These are phyloP conservation scores for Diadema setosum DNA, from an alignment of 35 echinoderm and acorn worm species.

Conservation along the genomic window DNA sequence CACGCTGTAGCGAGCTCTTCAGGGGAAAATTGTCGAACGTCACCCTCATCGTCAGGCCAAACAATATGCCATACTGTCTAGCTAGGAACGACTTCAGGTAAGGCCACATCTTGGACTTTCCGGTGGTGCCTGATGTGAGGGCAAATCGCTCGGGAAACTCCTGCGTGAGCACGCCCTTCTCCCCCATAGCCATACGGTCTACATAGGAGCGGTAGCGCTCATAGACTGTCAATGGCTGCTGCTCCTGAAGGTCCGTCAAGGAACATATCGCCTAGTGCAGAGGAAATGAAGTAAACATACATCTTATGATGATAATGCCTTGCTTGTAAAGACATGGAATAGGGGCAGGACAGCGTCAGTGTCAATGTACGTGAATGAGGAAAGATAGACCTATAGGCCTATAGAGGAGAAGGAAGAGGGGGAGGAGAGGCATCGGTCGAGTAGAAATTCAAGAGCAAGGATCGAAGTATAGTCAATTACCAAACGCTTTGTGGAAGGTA, in stretches of 20 bases:
- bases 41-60: neutral
- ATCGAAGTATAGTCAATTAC: no score
- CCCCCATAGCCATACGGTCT: slow-evolving; percentile 46
- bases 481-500: no score
- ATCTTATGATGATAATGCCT: no score
- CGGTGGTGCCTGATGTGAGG: slow-evolving; percentile 60
- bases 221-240: slow-evolving; percentile 53
- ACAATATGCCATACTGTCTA: neutral
- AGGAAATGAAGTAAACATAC: no score
- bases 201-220: slow-evolving; percentile 49
- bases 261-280: neutral
- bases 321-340: no score
- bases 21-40: neutral
- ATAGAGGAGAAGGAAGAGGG: no score
- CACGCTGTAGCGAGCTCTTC: neutral
- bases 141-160: neutral
- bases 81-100: neutral
- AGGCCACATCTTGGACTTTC: slow-evolving; percentile 30
- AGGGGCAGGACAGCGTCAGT: no score
- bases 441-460: no score
- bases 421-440: no score
- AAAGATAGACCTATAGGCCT: no score
- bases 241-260: slow-evolving; percentile 16
- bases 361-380: no score
- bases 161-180: slow-evolving; percentile 49